Percentiles rank a stretch among this genome's conserved stretches.
Conservation (phyloP, 1,140 invertebrate genomes). For the Leptopilina boulardi region DNA sequence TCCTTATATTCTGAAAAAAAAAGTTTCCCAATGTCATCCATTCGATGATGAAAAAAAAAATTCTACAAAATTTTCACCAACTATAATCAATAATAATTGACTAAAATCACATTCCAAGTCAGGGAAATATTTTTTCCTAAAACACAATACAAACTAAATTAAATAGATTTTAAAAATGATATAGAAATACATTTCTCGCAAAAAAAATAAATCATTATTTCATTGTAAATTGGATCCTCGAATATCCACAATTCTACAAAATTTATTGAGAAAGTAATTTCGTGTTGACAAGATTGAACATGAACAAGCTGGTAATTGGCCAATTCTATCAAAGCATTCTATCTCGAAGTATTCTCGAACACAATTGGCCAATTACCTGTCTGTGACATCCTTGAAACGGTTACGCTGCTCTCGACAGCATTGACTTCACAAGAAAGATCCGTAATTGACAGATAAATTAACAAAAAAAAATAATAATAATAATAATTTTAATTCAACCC, state of each 20-base stretch:
- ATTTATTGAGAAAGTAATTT: slow-evolving; percentile 33
- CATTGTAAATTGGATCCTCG: not conserved
- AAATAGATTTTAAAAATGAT: not conserved
- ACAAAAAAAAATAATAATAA: not conserved
- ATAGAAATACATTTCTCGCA: not conserved
- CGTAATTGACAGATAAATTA: slow-evolving; percentile 26
- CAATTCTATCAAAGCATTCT: slow-evolving; percentile 33
- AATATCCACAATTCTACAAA: slow-evolving; percentile 26
- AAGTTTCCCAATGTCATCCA: not conserved
- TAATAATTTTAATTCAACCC: not conserved
- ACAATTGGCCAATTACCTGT: slow-evolving; percentile 33
- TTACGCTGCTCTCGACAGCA: slow-evolving; percentile 29
- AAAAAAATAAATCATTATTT: not conserved
- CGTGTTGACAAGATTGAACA: slow-evolving; percentile 33
- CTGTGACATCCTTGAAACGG: slow-evolving; percentile 25
- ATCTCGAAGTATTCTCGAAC: slow-evolving; percentile 33
- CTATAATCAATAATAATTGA: too few relatives aligned
- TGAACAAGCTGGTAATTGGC: slow-evolving; percentile 28
- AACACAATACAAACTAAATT: too few relatives aligned
- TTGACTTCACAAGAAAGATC: slow-evolving; percentile 14
- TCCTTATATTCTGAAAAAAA: not conserved
- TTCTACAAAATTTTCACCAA: not conserved
- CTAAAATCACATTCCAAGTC: too few relatives aligned
- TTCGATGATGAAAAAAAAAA: not conserved
- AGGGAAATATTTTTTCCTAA: too few relatives aligned